Evolutionary conservation across 2,113 vertebrate species (phyloP).

Genomic region (Lepisosteus osseus): DNA sequence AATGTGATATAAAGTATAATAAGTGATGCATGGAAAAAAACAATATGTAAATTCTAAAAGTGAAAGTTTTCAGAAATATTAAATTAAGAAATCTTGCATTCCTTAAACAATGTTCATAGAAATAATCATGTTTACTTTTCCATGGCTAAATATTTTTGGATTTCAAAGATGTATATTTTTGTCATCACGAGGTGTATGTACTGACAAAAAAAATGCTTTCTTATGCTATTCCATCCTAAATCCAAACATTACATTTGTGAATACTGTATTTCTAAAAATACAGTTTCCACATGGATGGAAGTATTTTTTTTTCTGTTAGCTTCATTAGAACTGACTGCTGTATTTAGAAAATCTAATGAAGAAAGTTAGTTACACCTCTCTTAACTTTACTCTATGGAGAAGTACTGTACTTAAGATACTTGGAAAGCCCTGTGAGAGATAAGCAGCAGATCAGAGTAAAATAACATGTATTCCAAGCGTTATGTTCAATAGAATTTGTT

Average conservation of each 20-base stretch:
- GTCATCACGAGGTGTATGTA: neutral
- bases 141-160: too few species aligned
- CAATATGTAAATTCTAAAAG: too few species aligned
- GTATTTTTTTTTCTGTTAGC: slow-evolving; percentile 24
- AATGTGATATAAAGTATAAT: too few species aligned
- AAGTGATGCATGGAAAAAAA: too few species aligned
- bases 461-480: slow-evolving; percentile 49
- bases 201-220: neutral
- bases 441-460: slow-evolving; percentile 46
- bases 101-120: too few species aligned
- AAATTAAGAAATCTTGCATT: too few species aligned
- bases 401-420: slow-evolving; percentile 24
- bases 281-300: too few species aligned
- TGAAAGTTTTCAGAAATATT: too few species aligned
- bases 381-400: slow-evolving; percentile 44
- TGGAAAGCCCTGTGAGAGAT: slow-evolving; percentile 47
- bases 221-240: neutral
- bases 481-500: slow-evolving; percentile 35
- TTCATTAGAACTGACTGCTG: slow-evolving; percentile 52
- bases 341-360: slow-evolving; percentile 61
- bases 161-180: neutral
- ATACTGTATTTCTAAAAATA: too few species aligned
- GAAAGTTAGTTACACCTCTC: slow-evolving; percentile 40
- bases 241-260: neutral
- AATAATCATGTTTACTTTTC: too few species aligned